A percentile compares a stretch with the other conserved stretches of the same genome.
Evolutionary conservation across 2,797 vertebrate species (phyloP).

Genomic region (Loris lydekkerianus): DNA sequence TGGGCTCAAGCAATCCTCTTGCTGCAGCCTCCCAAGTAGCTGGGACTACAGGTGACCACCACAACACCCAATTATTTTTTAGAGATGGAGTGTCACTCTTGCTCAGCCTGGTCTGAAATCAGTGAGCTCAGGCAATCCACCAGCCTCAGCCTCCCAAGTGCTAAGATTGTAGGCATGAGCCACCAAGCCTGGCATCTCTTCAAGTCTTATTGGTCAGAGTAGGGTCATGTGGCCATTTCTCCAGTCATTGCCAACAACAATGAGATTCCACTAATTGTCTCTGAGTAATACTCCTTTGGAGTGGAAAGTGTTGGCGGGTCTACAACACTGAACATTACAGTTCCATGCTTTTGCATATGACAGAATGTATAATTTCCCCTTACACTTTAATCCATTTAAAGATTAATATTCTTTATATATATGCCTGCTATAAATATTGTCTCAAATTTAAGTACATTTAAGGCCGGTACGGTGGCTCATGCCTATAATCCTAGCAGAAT

Average conservation of each 20-base stretch:
- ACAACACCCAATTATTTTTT: no score
- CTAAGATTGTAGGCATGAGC: no score
- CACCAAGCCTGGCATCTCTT: background rate
- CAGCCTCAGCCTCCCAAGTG: no score
- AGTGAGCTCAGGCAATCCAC: no score
- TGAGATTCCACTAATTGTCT: background rate
- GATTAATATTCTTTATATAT: slow-evolving; percentile 55
- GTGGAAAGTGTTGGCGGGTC: background rate
- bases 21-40: no score
- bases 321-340: background rate
- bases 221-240: background rate
- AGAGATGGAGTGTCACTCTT: no score
- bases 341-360: slow-evolving; percentile 19
- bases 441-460: background rate
- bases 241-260: background rate
- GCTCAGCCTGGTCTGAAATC: no score
- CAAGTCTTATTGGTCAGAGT: background rate
- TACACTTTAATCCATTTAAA: slow-evolving; percentile 23
- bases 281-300: background rate
- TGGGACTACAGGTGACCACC: no score
- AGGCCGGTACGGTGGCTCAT: background rate
- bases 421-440: slow-evolving; percentile 35
- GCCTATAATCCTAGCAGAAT: no score
- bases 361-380: background rate
- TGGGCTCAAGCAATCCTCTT: no score